Conservation (phyloP, 2,113 vertebrate genomes). For the Rafetus swinhoei region DNA sequence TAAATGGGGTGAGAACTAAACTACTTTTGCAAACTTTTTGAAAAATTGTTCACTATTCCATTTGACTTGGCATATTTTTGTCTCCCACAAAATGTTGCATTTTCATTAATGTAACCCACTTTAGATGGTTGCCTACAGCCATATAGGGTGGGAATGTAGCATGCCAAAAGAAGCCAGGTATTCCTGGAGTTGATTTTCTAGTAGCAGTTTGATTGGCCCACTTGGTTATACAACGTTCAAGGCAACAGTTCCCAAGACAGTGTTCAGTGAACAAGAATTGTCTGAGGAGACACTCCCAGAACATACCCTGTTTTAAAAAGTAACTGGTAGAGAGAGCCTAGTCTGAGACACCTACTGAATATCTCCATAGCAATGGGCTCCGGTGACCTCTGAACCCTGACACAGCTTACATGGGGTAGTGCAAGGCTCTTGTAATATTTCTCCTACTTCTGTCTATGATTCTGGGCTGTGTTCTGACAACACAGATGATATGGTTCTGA, state of each 20-base stretch:
- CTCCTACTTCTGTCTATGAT: slow-evolving; percentile 64
- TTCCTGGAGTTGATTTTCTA: slow-evolving; percentile 39
- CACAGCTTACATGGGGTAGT: slow-evolving; percentile 46
- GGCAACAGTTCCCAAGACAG: background rate
- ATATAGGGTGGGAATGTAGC: background rate
- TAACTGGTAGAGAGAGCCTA: slow-evolving; percentile 26
- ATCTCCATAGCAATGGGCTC: background rate
- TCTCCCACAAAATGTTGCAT: slow-evolving; percentile 13
- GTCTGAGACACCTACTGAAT: background rate
- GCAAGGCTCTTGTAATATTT: slow-evolving; percentile 19
- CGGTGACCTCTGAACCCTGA: slow-evolving; percentile 23
- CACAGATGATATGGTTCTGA: slow-evolving; percentile 62
- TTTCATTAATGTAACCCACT: background rate
- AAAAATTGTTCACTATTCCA: fast-evolving
- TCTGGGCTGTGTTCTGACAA: slow-evolving; percentile 70
- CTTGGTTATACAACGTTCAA: slow-evolving; percentile 26
- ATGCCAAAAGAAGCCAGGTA: background rate
- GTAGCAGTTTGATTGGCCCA: slow-evolving; percentile 51
- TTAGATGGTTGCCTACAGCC: background rate
- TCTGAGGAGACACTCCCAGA: slow-evolving; percentile 8
- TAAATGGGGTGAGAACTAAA: background rate
- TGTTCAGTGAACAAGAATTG: slow-evolving; percentile 6
- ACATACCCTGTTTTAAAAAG: slow-evolving; percentile 39
- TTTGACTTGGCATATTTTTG: background rate
- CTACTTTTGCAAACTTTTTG: background rate